These are phyloP conservation scores for Limnephilus rhombicus DNA, from an alignment of 2,888 invertebrate genomes.

Conservation along the genomic window DNA sequence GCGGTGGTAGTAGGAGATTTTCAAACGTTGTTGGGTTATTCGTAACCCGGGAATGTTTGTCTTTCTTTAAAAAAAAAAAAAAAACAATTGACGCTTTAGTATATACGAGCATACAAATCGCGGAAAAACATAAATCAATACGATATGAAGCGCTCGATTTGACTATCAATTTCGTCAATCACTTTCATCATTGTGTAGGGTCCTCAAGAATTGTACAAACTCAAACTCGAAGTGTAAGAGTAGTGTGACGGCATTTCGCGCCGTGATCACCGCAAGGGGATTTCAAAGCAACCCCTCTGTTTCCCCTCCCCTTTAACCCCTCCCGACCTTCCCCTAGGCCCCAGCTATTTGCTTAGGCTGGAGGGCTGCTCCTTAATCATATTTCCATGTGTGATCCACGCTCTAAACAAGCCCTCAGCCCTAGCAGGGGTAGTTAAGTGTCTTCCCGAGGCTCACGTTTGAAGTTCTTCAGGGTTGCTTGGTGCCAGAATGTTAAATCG, in stretches of 20 bases:
- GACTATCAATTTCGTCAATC: neutral
- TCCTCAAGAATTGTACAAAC: neutral
- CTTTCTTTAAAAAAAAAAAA: no score
- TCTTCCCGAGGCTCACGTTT: constrained; percentile 28
- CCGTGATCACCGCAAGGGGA: constrained; percentile 47
- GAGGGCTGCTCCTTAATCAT: constrained; percentile 58
- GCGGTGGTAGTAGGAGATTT: no score
- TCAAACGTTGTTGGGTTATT: no score
- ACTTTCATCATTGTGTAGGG: neutral
- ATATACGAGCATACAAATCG: neutral
- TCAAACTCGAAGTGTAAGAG: neutral
- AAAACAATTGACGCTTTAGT: neutral
- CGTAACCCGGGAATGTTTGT: no score
- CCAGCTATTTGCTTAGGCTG: constrained; percentile 33
- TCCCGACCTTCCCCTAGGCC: neutral
- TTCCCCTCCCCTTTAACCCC: neutral
- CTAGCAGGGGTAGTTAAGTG: constrained; percentile 11
- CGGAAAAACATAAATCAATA: neutral
- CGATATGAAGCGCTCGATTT: neutral
- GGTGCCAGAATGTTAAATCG: constrained; percentile 29
- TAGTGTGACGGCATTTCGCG: constrained; percentile 34
- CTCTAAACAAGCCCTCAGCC: constrained; percentile 30
- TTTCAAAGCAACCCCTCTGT: constrained; percentile 55
- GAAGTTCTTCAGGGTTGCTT: constrained; percentile 33
- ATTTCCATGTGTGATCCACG: constrained; percentile 53